Evolutionary conservation across 2,888 invertebrate species (phyloP).

Genomic region (Furcula furcula): DNA sequence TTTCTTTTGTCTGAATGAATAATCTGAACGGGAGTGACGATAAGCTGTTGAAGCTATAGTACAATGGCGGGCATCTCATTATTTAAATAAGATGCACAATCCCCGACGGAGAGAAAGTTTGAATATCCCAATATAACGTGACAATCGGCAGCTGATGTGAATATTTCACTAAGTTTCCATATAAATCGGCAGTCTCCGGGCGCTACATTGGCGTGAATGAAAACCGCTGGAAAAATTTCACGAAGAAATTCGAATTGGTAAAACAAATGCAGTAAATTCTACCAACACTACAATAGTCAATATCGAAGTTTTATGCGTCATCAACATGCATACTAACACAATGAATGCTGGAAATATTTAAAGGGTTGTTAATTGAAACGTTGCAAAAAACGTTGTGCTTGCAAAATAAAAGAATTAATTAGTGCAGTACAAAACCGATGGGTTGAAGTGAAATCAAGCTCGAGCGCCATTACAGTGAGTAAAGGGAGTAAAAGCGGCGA

Average conservation of each 20-base stretch:
- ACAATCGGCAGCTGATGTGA: slow-evolving; percentile 72
- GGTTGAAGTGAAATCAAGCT: slow-evolving; percentile 65
- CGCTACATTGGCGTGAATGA: slow-evolving; percentile 42
- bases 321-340: slow-evolving; percentile 60
- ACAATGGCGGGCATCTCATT: slow-evolving; percentile 62
- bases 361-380: slow-evolving; percentile 54
- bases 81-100: slow-evolving; percentile 71
- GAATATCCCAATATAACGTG: slow-evolving; percentile 75
- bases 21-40: slow-evolving; percentile 43
- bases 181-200: slow-evolving; percentile 59
- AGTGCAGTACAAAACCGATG: slow-evolving; percentile 55
- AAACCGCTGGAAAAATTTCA: slow-evolving; percentile 55
- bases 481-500: slow-evolving; percentile 65
- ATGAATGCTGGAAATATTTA: slow-evolving; percentile 53
- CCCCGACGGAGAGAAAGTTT: slow-evolving; percentile 62
- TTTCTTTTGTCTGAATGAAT: slow-evolving; percentile 45
- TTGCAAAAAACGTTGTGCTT: slow-evolving; percentile 33
- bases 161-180: slow-evolving; percentile 75
- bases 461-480: slow-evolving; percentile 59
- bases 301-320: slow-evolving; percentile 58
- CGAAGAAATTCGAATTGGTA: slow-evolving; percentile 49
- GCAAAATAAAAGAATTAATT: slow-evolving; percentile 61
- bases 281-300: slow-evolving; percentile 57
- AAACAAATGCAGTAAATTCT: slow-evolving; percentile 57
- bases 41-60: slow-evolving; percentile 51